Evolutionary conservation across 2,113 vertebrate genomes (phyloP), one percentile per base, ranked within the genome.

Genomic region (Alosa alosa): DNA sequence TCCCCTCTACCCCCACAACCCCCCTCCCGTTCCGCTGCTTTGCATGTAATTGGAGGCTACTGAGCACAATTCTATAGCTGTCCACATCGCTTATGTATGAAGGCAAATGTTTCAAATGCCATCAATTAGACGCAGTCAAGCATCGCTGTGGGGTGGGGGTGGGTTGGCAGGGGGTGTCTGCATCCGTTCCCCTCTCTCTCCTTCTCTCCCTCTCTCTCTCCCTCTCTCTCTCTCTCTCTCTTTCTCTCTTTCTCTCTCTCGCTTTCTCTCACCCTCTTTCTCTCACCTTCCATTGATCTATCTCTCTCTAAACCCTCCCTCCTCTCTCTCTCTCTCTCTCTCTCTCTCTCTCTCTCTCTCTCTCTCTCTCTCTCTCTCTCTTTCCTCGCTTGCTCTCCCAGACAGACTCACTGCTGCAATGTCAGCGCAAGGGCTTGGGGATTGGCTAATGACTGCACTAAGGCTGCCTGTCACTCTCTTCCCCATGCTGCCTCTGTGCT

Each of bases 21-120:
- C 41, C n/a, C n/a, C 8, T 6, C 57, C 22, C 57, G 22, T 22
- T 60, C 18, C 8, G 7, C 25, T 25, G 64, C 64, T 25, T 86
- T 82, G 64, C 81, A 72, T 84, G 85, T 91, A 92, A 94, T 89
- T 89, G 89, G 84, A 88, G 88, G 92, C 86, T 85, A 84, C 86
- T 86, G 84, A 81, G 85, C 88, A 60, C 68, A 88, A 68, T 88
- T 82, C 64, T 85, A 81, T 86, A 81, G 91, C 91, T 88, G 91
- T 93, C 91, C 64, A 44, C 86, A 88, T 52, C 85, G 36, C 85
- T 93, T 91, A 91, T 47, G 31, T 55, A 85, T 78, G 68, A 31
- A 60, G 17, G 84, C 86, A 57, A 86, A 91, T 50, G 81, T 82
- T 82, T 13, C 45, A 60, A 90, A 89, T 88, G 78, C 20, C 83